Evolutionary conservation across 1,140 invertebrate genomes (phyloP).

Genomic region (Neoseiulus cucumeris): DNA sequence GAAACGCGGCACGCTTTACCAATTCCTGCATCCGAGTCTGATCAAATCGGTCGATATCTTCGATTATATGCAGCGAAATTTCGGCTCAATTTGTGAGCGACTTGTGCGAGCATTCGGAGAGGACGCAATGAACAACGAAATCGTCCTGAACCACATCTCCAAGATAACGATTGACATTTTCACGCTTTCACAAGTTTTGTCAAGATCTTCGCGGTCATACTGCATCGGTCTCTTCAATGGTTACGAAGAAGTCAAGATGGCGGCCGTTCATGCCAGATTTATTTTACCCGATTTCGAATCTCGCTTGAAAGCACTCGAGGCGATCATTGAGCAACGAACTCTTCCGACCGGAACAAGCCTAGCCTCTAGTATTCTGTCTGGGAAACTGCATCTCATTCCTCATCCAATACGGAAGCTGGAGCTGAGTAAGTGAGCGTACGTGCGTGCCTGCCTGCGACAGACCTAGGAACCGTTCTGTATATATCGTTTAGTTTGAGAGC

Average conservation of each 20-base stretch:
- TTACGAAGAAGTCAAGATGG: slow-evolving; percentile 37
- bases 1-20: background rate
- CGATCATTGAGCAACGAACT: too few relatives aligned
- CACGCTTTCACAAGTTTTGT: slow-evolving; percentile 33
- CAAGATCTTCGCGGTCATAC: slow-evolving; percentile 41
- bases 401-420: too few relatives aligned
- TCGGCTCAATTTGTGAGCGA: background rate
- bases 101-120: background rate
- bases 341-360: too few relatives aligned
- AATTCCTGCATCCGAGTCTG: background rate
- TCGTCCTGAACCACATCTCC: slow-evolving; percentile 33
- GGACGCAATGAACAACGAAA: slow-evolving; percentile 31
- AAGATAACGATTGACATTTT: slow-evolving; percentile 38
- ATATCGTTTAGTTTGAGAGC: too few relatives aligned
- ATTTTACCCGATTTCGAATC: too few relatives aligned
- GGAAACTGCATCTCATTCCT: too few relatives aligned
- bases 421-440: too few relatives aligned
- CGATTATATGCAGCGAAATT: background rate
- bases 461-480: too few relatives aligned
- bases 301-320: too few relatives aligned
- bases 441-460: too few relatives aligned
- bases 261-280: too few relatives aligned
- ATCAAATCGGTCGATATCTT: background rate
- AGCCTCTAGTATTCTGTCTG: too few relatives aligned
- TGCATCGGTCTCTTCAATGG: slow-evolving; percentile 45